Percentiles rank a stretch among this genome's conserved stretches.
Evolutionary conservation across 92 coral and sea anemone species (phyloP).

Genomic region (Zoanthus sansibaricus): DNA sequence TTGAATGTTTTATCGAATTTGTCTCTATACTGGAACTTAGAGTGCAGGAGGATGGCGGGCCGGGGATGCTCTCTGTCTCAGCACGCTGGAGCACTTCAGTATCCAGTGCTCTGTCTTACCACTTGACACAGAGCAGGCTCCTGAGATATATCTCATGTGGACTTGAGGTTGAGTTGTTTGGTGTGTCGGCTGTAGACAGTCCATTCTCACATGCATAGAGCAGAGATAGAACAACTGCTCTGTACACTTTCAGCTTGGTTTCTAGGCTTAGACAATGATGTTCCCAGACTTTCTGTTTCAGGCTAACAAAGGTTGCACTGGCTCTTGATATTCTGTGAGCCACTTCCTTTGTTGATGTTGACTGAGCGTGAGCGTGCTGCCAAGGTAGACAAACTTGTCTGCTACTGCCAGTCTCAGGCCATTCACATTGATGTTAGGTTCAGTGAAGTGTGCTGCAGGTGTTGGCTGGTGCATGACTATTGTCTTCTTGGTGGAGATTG

Average conservation of each 20-base stretch:
- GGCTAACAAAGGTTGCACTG: not conserved
- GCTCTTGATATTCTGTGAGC: constrained; percentile 37
- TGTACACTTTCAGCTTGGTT: constrained; percentile 48
- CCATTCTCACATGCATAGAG: no score
- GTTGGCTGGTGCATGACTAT: constrained; percentile 54
- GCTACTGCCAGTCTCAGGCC: constrained; percentile 1
- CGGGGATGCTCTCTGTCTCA: no score
- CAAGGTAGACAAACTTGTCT: no score
- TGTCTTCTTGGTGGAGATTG: not conserved
- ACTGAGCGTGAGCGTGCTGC: no score
- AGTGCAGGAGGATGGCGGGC: no score
- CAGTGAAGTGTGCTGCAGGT: constrained; percentile 14
- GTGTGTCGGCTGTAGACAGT: constrained; percentile 20
- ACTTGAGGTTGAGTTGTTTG: not conserved
- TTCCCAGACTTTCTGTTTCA: no score
- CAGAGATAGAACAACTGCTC: constrained; percentile 1
- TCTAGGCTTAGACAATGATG: not conserved
- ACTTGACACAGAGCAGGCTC: no score
- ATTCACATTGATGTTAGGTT: constrained; percentile 39
- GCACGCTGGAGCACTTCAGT: no score
- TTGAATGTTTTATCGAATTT: no score
- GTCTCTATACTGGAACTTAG: no score
- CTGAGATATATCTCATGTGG: no score
- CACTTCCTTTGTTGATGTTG: not conserved
- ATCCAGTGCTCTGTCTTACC: no score